A percentile compares a stretch with the other conserved stretches of the same genome.
Conservation (phyloP, 2,797 vertebrate species). For the Paedocypris micromegethes region DNA sequence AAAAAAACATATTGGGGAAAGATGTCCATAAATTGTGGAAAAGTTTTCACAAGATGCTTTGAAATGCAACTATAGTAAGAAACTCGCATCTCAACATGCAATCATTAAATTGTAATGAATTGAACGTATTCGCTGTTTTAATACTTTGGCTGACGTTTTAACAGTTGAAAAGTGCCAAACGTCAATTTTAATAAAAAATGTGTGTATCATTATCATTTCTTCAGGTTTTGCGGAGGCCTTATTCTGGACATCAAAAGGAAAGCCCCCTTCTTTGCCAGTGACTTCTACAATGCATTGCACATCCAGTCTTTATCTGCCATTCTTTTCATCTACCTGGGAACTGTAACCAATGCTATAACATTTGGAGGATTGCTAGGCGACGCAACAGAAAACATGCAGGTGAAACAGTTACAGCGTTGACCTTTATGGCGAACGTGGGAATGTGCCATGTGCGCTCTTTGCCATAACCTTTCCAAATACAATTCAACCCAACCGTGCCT, state of each 20-base stretch:
- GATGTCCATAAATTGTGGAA: too few species aligned
- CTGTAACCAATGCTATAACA: slow-evolving; percentile 97
- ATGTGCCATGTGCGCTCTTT: neutral
- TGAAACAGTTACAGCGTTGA: slow-evolving; percentile 51
- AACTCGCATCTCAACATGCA: too few species aligned
- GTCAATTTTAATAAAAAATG: neutral
- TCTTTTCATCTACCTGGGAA: slow-evolving; percentile 96
- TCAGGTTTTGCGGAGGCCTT: slow-evolving; percentile 91
- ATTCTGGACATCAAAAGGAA: slow-evolving; percentile 95
- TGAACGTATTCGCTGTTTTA: too few species aligned
- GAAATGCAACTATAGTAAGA: too few species aligned
- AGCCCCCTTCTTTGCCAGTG: slow-evolving; percentile 86
- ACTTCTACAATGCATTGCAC: slow-evolving; percentile 89
- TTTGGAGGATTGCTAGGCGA: slow-evolving; percentile 95
- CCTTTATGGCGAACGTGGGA: neutral
- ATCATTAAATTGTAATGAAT: neutral
- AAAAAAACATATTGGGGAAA: too few species aligned
- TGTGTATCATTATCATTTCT: slow-evolving; percentile 22
- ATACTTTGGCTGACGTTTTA: too few species aligned
- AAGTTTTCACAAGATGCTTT: too few species aligned
- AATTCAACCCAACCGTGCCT: neutral
- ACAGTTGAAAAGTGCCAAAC: too few species aligned
- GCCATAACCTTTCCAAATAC: neutral
- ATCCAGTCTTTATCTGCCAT: slow-evolving; percentile 93
- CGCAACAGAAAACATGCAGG: slow-evolving; percentile 98